Base-by-base conservation (phyloP, 2,888 invertebrate genomes). In the Drosophila quinaria region DNA sequence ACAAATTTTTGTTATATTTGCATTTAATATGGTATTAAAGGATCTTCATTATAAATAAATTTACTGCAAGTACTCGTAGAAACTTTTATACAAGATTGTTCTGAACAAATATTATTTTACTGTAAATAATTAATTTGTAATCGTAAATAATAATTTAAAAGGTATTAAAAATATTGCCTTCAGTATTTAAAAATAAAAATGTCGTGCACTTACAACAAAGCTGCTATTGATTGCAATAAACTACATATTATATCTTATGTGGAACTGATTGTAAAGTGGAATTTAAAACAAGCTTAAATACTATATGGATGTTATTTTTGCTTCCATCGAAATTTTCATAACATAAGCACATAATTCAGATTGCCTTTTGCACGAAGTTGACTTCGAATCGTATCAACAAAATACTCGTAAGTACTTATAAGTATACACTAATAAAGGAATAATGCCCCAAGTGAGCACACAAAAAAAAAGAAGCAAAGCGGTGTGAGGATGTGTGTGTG, bases 361-460 rank as follows among this genome's bases (percentile, higher is more conserved):
- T 42, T 55, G 29, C 17, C 11, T 54, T 17, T 5, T 10, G 11
- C 9, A 17, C 19, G 9, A 25, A 15, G 25, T 19, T 9, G 41
- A 15, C 39, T 33, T n/a, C 1, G 17, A 31, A 62, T 46, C 6
- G n/a, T n/a, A n/a, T 39, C 22, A 41, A 41, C 29, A 25, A 46
- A 68, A 31, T 55, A n/a, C 19, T 42, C 22, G 6, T 50, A 49
- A 42, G 29, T 29, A 46, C 54, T 31, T 46, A 4, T 29, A 37
- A 54, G 46, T 37, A 25, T 1, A 22, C 56, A 15, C 49, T 68
- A 58, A 58, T 54, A 60, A 44, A 52, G 33, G 56, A 67, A 59
- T 60, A 42, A 59, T 42, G 37, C 58, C 50, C 51, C 41, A 63
- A 70, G 54, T 63, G 25, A 59, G 41, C 44, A 17, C n/a, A 59